Base-by-base conservation (phyloP, 2,797 vertebrate genomes). In the Balearica regulorum region DNA sequence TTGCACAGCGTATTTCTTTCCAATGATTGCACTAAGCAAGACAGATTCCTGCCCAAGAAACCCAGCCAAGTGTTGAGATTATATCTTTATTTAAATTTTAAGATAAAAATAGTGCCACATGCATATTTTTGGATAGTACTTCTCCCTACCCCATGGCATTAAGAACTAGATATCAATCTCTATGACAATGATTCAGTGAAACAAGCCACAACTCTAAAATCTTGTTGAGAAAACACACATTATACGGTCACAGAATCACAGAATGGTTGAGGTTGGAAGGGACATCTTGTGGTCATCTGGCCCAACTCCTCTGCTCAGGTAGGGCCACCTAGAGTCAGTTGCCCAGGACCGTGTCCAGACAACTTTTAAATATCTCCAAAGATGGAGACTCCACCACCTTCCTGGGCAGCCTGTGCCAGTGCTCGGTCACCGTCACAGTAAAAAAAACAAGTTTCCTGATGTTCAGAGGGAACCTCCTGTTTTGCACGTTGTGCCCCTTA, bases 71-170 rank as follows among this genome's bases (percentile, higher is more conserved):
- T 53, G 61, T 54, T 64, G 72, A 94, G 90, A 96, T 94, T 87
- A 33, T 58, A 96, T 95, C 87, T 94, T 90, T 89, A 79, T 95
- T 95, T 83, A 91, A 92, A 93, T 83, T 82, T 48, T 65, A 88
- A 92, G 69, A 75, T 78, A 91, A 95, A 97, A 93, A 94, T 96
- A 97, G 82, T 65, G 16, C 35, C 75, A 65, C 31, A 11, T 90
- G 51, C 43, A 41, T 96, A 79, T 91, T 93, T 96, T 90, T 28
- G 41, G 51, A 18, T 58, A 58, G 29, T 72, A 76, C 25, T 86
- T 95, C 37, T 80, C 49, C 9, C 8, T 75, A 13, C 16, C 3
- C 31, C 12, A 12, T 53, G n/a, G 37, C 84, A 76, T 82, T 83
- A 87, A 92, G 33, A 75, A 31, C n/a, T 62, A 91, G 68, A 89